Percentiles rank a stretch among this genome's conserved stretches.
These are phyloP conservation scores for Opisthocomus hoazin DNA, from an alignment of 2,113 vertebrate species.

Conservation along the genomic window DNA sequence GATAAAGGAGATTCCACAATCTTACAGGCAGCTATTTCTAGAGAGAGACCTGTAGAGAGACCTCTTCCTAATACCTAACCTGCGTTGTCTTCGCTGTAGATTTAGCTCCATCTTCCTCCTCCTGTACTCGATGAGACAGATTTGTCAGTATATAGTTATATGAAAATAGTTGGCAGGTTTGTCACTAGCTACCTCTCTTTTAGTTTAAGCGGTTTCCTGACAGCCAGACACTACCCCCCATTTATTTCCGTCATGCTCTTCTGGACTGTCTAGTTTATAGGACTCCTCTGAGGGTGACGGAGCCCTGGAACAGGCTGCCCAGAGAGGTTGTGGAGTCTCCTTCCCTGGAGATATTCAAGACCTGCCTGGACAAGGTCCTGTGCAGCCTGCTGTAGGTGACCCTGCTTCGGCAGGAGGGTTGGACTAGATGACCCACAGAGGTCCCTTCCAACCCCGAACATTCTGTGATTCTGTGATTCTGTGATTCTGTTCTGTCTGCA, in stretches of 20 bases:
- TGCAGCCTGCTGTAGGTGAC: no score
- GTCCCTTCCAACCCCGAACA: no score
- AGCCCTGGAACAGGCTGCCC: no score
- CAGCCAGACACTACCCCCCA: accelerated
- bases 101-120: background rate
- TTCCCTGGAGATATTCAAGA: no score
- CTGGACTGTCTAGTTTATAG: background rate
- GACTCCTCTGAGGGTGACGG: no score
- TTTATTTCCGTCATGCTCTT: background rate
- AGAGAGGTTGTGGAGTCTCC: no score
- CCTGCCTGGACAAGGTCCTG: no score
- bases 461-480: no score
- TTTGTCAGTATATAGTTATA: background rate
- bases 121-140: background rate
- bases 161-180: background rate
- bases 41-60: background rate
- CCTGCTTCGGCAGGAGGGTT: no score
- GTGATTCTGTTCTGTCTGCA: background rate
- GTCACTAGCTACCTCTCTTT: background rate
- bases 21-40: background rate
- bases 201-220: background rate
- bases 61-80: background rate
- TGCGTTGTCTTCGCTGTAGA: background rate
- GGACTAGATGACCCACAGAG: no score
- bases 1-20: background rate